Evolutionary conservation across 2,113 vertebrate genomes (phyloP).

Genomic region (Coptodon rendalli): DNA sequence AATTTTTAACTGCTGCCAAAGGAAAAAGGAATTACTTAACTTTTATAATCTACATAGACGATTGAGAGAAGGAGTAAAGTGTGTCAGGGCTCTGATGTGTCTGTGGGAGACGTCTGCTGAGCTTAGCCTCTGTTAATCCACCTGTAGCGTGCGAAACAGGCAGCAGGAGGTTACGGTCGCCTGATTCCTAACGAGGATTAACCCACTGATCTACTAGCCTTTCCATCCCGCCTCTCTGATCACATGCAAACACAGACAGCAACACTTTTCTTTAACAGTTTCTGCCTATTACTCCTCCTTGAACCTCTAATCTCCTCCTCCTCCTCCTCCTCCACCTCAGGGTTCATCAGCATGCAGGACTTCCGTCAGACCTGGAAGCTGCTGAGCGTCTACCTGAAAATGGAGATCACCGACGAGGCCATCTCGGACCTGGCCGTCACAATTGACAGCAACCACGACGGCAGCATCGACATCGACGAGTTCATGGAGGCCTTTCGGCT

Average conservation of each 20-base stretch:
- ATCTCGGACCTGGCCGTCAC: slow-evolving; percentile 81
- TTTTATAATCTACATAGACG: neutral
- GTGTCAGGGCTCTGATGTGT: neutral
- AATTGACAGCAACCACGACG: slow-evolving; percentile 90
- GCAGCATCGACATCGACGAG: slow-evolving; percentile 89
- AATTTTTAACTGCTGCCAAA: neutral
- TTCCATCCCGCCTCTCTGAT: neutral
- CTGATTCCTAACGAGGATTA: slow-evolving; percentile 42
- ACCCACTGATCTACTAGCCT: slow-evolving; percentile 46
- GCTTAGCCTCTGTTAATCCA: slow-evolving; percentile 4
- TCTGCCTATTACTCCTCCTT: neutral
- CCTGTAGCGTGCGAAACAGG: neutral
- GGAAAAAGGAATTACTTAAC: neutral
- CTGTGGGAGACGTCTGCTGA: neutral
- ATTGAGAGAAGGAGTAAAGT: neutral
- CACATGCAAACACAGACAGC: neutral
- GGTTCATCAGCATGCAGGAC: slow-evolving; percentile 86
- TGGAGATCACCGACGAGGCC: slow-evolving; percentile 77
- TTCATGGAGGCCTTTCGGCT: slow-evolving; percentile 97
- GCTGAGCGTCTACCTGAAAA: slow-evolving; percentile 84
- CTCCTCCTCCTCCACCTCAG: slow-evolving; percentile 51
- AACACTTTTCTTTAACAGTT: neutral
- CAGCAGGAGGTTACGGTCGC: neutral
- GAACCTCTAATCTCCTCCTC: neutral
- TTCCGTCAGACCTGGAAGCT: slow-evolving; percentile 91